Percentiles rank a stretch among this genome's conserved stretches.
Conservation (phyloP, 2,113 vertebrate genomes). For the Cryptoleucopteryx plumbea region DNA sequence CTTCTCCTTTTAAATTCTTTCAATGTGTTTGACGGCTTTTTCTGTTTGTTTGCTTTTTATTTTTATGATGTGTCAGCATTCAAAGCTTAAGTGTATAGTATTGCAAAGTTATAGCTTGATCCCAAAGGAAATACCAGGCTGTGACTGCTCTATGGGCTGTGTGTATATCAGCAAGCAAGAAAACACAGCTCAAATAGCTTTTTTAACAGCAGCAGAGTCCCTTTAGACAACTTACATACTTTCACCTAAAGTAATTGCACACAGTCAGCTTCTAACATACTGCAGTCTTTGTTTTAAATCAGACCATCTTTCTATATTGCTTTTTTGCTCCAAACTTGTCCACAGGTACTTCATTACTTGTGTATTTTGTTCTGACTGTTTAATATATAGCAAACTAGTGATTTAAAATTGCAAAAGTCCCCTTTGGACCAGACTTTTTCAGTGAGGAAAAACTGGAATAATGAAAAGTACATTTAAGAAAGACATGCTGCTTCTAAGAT, state of each 20-base stretch:
- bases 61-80: neutral
- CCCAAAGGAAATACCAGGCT: neutral
- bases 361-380: neutral
- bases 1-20: neutral
- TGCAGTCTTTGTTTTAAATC: neutral
- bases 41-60: neutral
- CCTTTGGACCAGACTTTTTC: neutral
- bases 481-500: neutral
- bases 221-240: neutral
- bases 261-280: neutral
- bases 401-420: neutral
- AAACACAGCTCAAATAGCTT: neutral
- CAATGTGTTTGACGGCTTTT: neutral
- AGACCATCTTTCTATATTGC: neutral
- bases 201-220: neutral
- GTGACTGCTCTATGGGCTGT: neutral
- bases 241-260: neutral
- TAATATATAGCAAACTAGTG: neutral
- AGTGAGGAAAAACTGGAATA: neutral
- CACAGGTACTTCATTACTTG: neutral
- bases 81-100: neutral
- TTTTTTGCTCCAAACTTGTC: neutral
- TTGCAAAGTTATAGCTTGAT: neutral
- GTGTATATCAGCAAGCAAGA: neutral
- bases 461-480: neutral